phyloP scores from a whole-genome alignment of 2,888 invertebrate genomes.

The Polyommatus icarus region DNA sequence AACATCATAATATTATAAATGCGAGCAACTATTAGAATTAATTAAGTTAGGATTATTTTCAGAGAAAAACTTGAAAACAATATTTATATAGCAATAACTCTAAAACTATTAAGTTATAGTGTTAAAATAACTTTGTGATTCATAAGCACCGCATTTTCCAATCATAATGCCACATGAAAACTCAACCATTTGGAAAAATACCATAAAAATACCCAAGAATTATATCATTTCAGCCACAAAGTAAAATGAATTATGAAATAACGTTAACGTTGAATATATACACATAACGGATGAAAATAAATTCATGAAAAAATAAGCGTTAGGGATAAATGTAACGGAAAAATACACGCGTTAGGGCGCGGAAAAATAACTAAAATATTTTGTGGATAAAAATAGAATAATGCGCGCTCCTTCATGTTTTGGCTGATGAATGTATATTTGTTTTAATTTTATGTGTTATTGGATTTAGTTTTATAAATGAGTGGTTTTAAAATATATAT shows the following conservation, averaged over 20 bases:
- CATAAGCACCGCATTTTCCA: background rate
- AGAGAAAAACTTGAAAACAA: too few relatives aligned
- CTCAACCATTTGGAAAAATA: background rate
- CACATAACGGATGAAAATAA: background rate
- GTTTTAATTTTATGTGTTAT: background rate
- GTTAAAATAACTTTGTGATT: background rate
- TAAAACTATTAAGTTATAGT: background rate
- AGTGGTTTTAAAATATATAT: background rate
- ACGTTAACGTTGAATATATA: background rate
- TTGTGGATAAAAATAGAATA: background rate
- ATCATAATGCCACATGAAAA: background rate
- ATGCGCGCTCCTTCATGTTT: background rate
- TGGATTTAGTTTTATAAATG: background rate
- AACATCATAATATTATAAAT: too few relatives aligned
- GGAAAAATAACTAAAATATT: background rate
- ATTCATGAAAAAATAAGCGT: background rate
- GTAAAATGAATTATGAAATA: background rate
- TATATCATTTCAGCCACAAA: background rate
- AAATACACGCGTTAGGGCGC: background rate
- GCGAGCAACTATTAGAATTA: too few relatives aligned
- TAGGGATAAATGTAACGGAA: conserved; percentile 1
- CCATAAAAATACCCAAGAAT: background rate
- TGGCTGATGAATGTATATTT: background rate
- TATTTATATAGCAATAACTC: background rate
- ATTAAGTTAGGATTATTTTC: too few relatives aligned